Base-by-base conservation (phyloP, 2,888 invertebrate genomes). In the Atrina japonica region DNA sequence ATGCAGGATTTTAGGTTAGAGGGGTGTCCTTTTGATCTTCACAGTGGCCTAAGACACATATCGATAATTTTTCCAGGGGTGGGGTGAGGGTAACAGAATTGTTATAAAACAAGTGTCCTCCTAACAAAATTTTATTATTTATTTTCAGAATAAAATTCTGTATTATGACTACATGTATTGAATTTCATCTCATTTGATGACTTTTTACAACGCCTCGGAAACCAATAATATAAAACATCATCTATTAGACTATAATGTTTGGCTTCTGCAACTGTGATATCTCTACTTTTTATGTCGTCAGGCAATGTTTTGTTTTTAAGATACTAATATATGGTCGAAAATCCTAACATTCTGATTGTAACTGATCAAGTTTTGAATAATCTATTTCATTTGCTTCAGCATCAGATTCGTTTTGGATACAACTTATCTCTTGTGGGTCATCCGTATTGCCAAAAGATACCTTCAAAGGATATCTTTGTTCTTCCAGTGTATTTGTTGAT, bases 211-310 rank as follows among this genome's bases (percentile, higher is more conserved):
- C 55, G 23, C 27, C 30, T 55, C 29, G 25, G 55, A 27, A 25
- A 55, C 30, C 27, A 55, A 29, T 73, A 69, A 61, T 58, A 69
- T 3, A 69, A 47, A 21, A 59, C 30, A n/a, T 59, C 59, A 66
- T 69, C 41, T 18, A n/a, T 7, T 25, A 73, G 40, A 7, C 61
- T 61, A 66, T 66, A 73, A 18, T 73, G 73, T 35, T 59, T 73
- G 40, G 49, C 60, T 35, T 69, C 68, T 25, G 60, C 73, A 25
- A 58, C 30, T 5, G 66, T 56, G 3, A 52, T 3, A 35, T 70
- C 50, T 50, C 56, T 41, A 16, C 45, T 47, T 27, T 55, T 47
- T 21, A 45, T 45, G 43, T 73, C 66, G 21, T 70, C 70, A 41
- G 69, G 73, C 14, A 73, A 21, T 40, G n/a, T 66, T 3, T 18